Evolutionary conservation across 2,888 invertebrate genomes (phyloP).

Genomic region (Acrobasis consociella): DNA sequence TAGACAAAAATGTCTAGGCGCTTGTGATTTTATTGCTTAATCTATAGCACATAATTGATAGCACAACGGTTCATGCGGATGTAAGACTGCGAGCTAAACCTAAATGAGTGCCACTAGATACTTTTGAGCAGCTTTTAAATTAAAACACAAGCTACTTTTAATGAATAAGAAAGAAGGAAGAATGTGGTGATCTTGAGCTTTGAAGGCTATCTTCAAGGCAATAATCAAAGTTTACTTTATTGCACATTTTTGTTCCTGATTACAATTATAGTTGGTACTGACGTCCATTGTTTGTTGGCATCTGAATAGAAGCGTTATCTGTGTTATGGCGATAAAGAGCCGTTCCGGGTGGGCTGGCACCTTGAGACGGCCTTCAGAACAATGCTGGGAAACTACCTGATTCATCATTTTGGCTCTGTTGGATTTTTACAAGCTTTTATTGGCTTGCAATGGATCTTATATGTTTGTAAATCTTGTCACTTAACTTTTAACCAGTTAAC

Average conservation of each 20-base stretch:
- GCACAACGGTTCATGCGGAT: too few species aligned
- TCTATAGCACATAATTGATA: too few species aligned
- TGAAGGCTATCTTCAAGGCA: background rate
- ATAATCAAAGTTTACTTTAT: background rate
- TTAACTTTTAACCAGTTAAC: too few species aligned
- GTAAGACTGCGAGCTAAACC: too few species aligned
- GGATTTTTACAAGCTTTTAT: background rate
- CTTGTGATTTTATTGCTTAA: too few species aligned
- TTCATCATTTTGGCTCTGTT: conserved; percentile 36
- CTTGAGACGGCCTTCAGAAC: conserved; percentile 56
- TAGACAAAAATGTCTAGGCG: too few species aligned
- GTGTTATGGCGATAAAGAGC: conserved; percentile 39
- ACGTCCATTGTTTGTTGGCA: conserved; percentile 25
- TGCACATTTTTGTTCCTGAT: conserved; percentile 12
- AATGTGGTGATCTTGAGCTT: background rate
- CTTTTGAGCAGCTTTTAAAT: too few species aligned
- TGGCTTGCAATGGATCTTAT: background rate
- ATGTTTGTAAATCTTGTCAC: too few species aligned
- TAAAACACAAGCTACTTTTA: too few species aligned
- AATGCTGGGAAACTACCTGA: conserved; percentile 41
- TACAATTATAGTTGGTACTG: conserved; percentile 3
- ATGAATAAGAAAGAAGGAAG: too few species aligned
- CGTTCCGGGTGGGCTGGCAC: conserved; percentile 53
- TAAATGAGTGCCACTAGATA: too few species aligned
- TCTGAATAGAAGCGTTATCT: conserved; percentile 39